phyloP scores from a whole-genome alignment of 30 jellyfish, hydroid and myxozoan species.

The Turritopsis dohrnii region DNA sequence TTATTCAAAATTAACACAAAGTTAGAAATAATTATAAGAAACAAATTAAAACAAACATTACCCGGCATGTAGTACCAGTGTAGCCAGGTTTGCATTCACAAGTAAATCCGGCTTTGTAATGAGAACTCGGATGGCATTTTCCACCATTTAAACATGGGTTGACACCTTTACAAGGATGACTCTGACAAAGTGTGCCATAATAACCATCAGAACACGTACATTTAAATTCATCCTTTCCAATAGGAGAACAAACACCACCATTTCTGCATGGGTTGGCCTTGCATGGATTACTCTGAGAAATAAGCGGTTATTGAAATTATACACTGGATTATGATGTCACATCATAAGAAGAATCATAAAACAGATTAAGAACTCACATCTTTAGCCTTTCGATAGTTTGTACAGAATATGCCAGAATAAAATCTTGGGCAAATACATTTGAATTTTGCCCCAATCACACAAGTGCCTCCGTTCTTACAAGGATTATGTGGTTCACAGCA shows the following conservation, averaged over 20 bases:
- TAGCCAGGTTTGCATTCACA: conserved; percentile 1
- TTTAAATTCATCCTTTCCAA: conserved; percentile 48
- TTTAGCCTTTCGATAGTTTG: neutral
- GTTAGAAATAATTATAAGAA: neutral
- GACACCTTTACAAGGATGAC: conserved; percentile 4
- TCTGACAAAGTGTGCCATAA: conserved; percentile 36
- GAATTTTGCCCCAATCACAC: conserved; percentile 1
- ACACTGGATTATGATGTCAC: neutral
- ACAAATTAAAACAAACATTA: neutral
- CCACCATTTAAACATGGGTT: conserved; percentile 17
- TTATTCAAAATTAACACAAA: too few species aligned
- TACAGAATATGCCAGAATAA: neutral
- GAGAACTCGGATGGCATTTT: neutral
- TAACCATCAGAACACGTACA: conserved; percentile 64
- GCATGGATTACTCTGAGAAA: neutral
- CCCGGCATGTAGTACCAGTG: conserved; percentile 35
- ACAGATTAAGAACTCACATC: neutral
- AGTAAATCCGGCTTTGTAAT: conserved; percentile 5
- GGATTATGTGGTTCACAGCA: neutral
- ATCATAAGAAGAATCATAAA: too few species aligned
- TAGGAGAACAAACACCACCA: conserved; percentile 11
- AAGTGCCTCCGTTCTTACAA: conserved; percentile 6
- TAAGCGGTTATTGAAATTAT: neutral
- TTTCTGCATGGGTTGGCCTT: conserved; percentile 7
- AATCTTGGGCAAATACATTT: neutral